Evolutionary conservation across 2,113 vertebrate species (phyloP).

Genomic region (Herpetotheres cachinnans): DNA sequence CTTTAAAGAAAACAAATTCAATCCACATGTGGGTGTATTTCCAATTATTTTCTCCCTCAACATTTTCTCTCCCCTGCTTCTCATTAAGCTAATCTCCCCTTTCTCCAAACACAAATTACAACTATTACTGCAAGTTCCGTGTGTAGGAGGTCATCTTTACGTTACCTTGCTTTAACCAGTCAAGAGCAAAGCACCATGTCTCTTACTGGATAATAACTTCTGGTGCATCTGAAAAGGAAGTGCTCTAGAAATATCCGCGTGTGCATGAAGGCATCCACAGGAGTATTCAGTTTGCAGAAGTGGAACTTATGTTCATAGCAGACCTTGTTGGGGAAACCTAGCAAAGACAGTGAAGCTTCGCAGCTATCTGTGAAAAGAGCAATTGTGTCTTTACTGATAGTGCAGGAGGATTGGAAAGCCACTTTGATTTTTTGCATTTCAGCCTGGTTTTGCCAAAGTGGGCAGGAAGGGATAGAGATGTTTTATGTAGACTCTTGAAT

Average conservation of each 20-base stretch:
- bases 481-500: neutral
- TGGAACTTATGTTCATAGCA: neutral
- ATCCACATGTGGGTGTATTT: no score
- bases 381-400: neutral
- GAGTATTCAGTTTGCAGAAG: neutral
- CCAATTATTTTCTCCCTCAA: no score
- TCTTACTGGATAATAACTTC: neutral
- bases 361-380: neutral
- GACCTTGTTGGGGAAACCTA: neutral
- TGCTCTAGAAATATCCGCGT: neutral
- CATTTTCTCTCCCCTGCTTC: no score
- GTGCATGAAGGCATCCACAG: neutral
- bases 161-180: no score
- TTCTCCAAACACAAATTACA: no score
- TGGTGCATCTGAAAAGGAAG: neutral
- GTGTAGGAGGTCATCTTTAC: no score
- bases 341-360: neutral
- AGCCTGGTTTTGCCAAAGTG: neutral
- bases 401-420: neutral
- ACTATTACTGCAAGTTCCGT: no score
- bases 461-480: neutral
- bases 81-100: no score
- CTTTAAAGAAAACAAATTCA: no score
- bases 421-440: neutral
- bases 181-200: no score